Conservation (phyloP, 2,113 vertebrate genomes). For the Siniperca knerii region DNA sequence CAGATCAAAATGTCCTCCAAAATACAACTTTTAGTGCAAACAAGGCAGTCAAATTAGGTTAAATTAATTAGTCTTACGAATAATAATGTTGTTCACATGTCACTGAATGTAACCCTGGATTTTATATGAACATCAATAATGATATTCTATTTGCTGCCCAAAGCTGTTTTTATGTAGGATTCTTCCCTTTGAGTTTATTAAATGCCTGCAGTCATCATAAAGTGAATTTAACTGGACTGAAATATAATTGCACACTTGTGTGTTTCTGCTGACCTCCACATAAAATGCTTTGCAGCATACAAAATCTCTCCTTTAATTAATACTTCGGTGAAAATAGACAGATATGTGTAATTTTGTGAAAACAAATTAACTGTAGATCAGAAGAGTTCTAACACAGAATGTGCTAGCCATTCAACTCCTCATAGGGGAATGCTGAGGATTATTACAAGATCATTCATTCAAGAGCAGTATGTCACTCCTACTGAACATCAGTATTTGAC, state of each 20-base stretch:
- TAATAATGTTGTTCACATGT: no score
- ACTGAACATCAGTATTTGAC: neutral
- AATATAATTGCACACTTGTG: neutral
- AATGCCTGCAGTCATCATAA: neutral
- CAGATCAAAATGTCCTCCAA: neutral
- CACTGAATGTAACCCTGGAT: neutral
- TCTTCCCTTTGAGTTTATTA: neutral
- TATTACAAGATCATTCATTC: neutral
- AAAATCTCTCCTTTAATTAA: neutral
- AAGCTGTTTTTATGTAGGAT: neutral
- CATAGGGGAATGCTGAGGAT: neutral
- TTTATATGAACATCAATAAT: neutral
- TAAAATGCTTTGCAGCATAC: neutral
- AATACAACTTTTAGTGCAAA: neutral
- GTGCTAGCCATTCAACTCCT: neutral
- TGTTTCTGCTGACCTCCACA: neutral
- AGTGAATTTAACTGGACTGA: constrained; percentile 9
- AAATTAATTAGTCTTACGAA: no score
- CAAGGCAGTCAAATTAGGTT: neutral
- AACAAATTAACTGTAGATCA: neutral
- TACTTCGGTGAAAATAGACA: neutral
- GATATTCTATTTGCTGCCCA: neutral
- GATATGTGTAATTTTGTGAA: neutral
- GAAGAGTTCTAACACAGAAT: neutral
- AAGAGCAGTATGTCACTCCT: neutral